These are phyloP conservation scores for Oreochromis tanganicae DNA, from an alignment of 2,113 vertebrate genomes.

Conservation along the genomic window DNA sequence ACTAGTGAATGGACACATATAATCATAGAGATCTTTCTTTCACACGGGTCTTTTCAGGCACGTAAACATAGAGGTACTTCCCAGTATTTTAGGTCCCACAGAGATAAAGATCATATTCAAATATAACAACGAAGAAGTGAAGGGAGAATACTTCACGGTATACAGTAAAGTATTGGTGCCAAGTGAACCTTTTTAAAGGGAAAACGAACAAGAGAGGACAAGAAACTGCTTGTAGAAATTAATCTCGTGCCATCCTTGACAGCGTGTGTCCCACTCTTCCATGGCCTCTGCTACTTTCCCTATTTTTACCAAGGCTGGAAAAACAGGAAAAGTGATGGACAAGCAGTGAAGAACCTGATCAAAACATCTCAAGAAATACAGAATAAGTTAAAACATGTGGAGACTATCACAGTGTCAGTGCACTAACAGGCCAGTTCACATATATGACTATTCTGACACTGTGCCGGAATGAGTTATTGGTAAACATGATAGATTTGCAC, in stretches of 20 bases:
- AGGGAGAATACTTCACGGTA: neutral
- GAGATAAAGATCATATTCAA: neutral
- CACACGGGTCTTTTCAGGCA: accelerated
- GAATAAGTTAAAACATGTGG: neutral
- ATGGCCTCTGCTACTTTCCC: neutral
- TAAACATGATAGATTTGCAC: neutral
- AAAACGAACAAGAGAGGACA: neutral
- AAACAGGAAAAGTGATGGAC: neutral
- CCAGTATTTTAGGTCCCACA: neutral
- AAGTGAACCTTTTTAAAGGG: neutral
- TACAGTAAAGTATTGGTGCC: neutral
- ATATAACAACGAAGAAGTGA: neutral
- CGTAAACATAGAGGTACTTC: neutral
- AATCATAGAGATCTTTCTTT: neutral
- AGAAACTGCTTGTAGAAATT: neutral
- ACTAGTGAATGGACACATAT: neutral
- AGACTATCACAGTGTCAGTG: neutral
- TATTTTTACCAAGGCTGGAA: neutral
- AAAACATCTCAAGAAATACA: neutral
- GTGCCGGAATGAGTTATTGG: neutral
- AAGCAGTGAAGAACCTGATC: neutral
- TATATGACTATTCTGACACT: neutral
- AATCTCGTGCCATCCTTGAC: neutral
- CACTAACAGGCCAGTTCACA: neutral
- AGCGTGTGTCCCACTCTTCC: neutral